Evolutionary conservation across 2,113 vertebrate species (phyloP), one percentile per base, ranked within the genome.

Genomic region (Lophius piscatorius): DNA sequence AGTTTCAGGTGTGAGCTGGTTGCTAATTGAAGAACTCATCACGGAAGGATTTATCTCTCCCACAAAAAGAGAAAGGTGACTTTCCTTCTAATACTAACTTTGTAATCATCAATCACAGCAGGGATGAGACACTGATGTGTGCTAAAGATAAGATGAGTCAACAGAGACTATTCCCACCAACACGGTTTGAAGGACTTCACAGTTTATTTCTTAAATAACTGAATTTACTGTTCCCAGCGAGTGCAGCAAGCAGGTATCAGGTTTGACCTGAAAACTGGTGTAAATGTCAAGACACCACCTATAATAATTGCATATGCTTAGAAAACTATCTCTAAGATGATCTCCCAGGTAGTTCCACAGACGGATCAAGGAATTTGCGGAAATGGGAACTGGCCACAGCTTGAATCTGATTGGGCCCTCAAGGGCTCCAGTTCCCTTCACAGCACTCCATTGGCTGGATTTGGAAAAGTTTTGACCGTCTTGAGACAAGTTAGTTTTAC

Each of bases 1-100:
- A 31, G 62, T 61, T 51, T 78, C 70, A 77, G 69, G 79, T 81
- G 83, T 75, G 79, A 74, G 64, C 7, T 4, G 68, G 71, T 46
- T 59, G 58, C 68, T 80, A 81, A 83, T 72, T 51, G 64, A 61
- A 38, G 39, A 50, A 62, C 44, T 76, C 60, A 66, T 63, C 49
- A 45, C 2, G 35, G 40, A 50, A 52, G 54, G 62, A 76, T 83
- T 78, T 72, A 56, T 72, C 63, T 13, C 35, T 26, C 39, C 3
- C 20, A 5, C n/a, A 14, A 28, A 28, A 46, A 42, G 56, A 62
- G 5, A 70, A 75, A 50, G 63, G 57, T 59, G 42, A 80, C 64
- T 70, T 82, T 86, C 64, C 73, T n/a, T 63, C 49, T 21, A 14
- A 47, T 29, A 40, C 62, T 56, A 41, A 22, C 63, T 74, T 71